These are phyloP conservation scores for Salminus brasiliensis DNA, from an alignment of 2,113 vertebrate species.

Conservation along the genomic window DNA sequence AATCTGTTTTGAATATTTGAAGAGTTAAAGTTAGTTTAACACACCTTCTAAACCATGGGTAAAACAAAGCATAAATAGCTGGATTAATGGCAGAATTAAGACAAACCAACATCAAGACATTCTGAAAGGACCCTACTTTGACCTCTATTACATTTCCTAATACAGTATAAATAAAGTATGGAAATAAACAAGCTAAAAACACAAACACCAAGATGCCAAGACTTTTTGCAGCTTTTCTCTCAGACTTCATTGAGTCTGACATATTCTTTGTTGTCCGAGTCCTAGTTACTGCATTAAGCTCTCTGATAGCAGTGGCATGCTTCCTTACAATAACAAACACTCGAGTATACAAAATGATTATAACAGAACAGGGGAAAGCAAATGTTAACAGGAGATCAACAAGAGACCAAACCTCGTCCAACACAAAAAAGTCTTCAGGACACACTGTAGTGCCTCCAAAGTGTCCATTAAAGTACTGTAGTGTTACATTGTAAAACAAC, in stretches of 20 bases:
- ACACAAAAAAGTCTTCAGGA: constrained; percentile 6
- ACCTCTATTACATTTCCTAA: background rate
- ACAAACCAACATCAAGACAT: background rate
- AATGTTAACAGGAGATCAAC: constrained; percentile 50
- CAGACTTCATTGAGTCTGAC: constrained; percentile 21
- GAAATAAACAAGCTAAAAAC: constrained; percentile 42
- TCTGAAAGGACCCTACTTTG: background rate
- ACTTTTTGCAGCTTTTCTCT: constrained; percentile 50
- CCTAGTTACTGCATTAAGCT: background rate
- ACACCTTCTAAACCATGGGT: constrained; percentile 57
- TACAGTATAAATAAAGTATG: constrained; percentile 36
- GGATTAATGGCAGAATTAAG: constrained; percentile 59
- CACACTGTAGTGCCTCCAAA: constrained; percentile 48
- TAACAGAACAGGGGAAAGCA: constrained; percentile 41
- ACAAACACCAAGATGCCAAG: constrained; percentile 47
- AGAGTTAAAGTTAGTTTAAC: background rate
- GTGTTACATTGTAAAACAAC: constrained; percentile 18
- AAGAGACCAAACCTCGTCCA: constrained; percentile 16
- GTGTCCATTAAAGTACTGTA: constrained; percentile 29
- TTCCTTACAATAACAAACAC: constrained; percentile 47
- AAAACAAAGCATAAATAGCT: constrained; percentile 54
- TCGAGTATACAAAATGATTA: constrained; percentile 32
- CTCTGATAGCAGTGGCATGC: constrained; percentile 57
- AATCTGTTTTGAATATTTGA: no score
- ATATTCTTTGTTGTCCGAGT: background rate